A percentile compares a stretch with the other conserved stretches of the same genome.
These are phyloP conservation scores for Hippasteria phrygiana DNA, from an alignment of 53 echinoderm and acorn worm species.

Conservation along the genomic window DNA sequence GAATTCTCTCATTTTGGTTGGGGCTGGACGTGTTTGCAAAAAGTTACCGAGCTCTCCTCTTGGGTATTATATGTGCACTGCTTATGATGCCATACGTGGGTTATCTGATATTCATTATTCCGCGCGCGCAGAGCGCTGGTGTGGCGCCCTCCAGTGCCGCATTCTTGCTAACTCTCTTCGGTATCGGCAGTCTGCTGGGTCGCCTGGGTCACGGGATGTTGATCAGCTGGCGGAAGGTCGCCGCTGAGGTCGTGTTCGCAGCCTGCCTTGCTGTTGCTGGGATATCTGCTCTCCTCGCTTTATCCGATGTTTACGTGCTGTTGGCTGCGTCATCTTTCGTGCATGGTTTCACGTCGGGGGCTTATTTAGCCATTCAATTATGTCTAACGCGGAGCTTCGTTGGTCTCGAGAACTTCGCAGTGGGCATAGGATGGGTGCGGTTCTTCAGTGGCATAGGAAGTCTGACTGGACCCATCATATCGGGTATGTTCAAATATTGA, in stretches of 20 bases:
- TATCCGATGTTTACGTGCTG: neutral
- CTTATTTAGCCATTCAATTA: neutral
- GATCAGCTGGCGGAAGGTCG: neutral
- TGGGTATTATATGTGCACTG: neutral
- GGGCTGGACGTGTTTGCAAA: neutral
- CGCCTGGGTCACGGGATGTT: constrained; percentile 49
- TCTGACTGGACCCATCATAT: no score
- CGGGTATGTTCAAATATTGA: no score
- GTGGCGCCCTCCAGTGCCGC: constrained; percentile 43
- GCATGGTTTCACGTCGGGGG: neutral
- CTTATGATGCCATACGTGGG: neutral
- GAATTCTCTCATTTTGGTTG: neutral
- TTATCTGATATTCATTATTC: neutral
- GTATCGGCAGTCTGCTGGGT: constrained; percentile 62
- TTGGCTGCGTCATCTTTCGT: neutral
- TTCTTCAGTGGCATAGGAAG: no score
- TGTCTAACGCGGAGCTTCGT: neutral
- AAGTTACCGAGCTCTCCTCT: neutral
- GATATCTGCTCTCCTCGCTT: neutral
- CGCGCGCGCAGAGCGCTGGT: neutral
- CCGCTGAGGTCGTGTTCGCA: neutral
- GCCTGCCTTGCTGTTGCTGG: neutral
- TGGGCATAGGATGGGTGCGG: no score
- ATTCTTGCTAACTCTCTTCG: constrained; percentile 61
- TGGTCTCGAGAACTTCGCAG: no score